phyloP scores from a whole-genome alignment of 2,113 vertebrate genomes.

The Oreocharis arfaki region DNA sequence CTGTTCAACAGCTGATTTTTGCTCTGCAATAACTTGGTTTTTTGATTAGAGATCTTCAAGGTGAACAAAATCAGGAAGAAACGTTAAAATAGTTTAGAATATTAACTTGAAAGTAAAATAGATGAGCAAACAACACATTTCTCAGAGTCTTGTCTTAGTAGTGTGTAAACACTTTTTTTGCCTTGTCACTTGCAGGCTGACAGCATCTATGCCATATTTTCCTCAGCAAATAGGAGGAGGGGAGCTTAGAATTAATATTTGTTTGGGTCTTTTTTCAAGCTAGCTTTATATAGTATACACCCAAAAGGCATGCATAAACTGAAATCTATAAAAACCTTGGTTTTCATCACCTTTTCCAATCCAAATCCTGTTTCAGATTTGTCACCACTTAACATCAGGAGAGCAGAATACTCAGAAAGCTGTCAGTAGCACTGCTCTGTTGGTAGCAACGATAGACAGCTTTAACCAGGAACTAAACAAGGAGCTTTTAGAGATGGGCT shows the following conservation, averaged over 20 bases:
- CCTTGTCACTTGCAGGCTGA: not conserved
- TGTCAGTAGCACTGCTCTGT: not conserved
- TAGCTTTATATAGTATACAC: not conserved
- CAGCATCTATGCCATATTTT: not conserved
- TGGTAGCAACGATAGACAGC: not conserved
- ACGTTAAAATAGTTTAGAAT: not conserved
- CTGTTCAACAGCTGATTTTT: not conserved
- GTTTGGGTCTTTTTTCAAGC: not conserved
- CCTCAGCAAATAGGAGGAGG: not conserved
- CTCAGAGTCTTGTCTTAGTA: not conserved
- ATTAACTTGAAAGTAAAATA: not conserved
- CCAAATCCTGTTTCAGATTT: not conserved
- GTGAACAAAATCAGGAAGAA: not conserved
- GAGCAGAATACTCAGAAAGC: not conserved
- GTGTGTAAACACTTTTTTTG: not conserved
- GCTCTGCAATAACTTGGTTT: not conserved
- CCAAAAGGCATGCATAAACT: not conserved
- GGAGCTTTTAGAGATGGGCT: not conserved
- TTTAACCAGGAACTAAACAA: not conserved
- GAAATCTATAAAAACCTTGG: not conserved
- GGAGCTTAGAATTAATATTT: not conserved
- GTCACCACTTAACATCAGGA: not conserved
- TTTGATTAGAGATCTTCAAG: not conserved
- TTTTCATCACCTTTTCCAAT: not conserved
- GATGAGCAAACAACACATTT: not conserved